Conservation (phyloP, 2,113 vertebrate species). For the Chascanopsetta lugubris region DNA sequence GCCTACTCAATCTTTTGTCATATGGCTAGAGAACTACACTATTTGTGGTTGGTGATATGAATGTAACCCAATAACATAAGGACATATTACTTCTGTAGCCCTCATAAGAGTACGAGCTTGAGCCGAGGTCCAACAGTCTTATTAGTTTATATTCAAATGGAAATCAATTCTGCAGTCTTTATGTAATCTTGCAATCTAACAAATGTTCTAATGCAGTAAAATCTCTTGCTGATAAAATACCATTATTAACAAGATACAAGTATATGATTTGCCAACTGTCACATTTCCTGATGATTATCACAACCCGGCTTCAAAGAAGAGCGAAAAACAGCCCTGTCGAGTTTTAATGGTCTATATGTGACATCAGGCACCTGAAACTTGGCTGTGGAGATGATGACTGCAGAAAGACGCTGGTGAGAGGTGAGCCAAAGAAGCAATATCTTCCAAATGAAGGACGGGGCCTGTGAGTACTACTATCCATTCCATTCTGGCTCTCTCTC, state of each 20-base stretch:
- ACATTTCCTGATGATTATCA: background rate
- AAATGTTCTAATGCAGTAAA: no score
- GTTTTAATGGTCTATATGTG: constrained; percentile 35
- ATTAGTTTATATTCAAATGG: no score
- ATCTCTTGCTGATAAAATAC: no score
- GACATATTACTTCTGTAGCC: no score
- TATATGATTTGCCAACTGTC: background rate
- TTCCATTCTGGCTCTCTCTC: constrained; percentile 8
- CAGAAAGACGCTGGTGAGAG: constrained; percentile 35
- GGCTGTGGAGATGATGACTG: constrained; percentile 36
- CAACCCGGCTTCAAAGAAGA: background rate
- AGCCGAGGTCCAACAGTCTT: no score
- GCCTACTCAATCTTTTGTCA: no score
- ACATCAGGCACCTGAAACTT: constrained; percentile 33
- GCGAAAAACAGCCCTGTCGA: background rate
- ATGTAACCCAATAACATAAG: no score
- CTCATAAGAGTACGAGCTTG: background rate
- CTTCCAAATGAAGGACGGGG: constrained; percentile 47
- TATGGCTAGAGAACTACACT: no score
- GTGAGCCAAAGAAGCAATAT: constrained; percentile 50
- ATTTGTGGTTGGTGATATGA: no score
- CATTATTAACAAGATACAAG: no score
- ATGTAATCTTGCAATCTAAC: no score
- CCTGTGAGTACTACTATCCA: constrained; percentile 43
- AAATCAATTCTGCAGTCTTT: no score